A percentile compares a stretch with the other conserved stretches of the same genome.
phyloP scores from a whole-genome alignment of 2,888 invertebrate species.

The Latrodectus hesperus region DNA sequence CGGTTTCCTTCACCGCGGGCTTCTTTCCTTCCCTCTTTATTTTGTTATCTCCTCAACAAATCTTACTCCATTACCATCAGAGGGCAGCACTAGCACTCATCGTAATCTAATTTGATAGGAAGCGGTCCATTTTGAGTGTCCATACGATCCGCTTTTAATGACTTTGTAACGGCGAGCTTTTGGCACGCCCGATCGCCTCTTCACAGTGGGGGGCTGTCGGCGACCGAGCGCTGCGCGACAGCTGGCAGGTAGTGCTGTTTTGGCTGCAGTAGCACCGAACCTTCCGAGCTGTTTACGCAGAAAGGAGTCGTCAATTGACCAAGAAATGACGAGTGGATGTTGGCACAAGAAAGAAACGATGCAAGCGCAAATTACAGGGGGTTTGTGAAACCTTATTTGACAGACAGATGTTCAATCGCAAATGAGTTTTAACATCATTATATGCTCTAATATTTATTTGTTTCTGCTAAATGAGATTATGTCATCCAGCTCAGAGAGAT shows the following conservation, averaged over 20 bases:
- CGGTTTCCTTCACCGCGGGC: too few species aligned
- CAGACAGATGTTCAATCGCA: too few species aligned
- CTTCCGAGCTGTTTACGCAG: not conserved
- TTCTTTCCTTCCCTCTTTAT: too few species aligned
- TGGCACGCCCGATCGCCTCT: constrained; percentile 21
- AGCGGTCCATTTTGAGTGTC: not conserved
- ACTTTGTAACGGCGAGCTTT: not conserved
- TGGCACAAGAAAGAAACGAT: too few species aligned
- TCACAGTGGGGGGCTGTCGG: not conserved
- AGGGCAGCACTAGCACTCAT: constrained; percentile 53
- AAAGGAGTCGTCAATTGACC: constrained; percentile 38
- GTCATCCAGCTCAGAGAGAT: too few species aligned
- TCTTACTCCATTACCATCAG: constrained; percentile 1
- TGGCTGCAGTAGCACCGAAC: constrained; percentile 5
- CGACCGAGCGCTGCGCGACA: constrained; percentile 15
- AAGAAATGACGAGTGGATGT: constrained; percentile 31
- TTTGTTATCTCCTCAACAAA: not conserved
- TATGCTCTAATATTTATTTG: too few species aligned
- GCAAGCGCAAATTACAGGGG: too few species aligned
- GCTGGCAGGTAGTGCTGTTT: constrained; percentile 32
- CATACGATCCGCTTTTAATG: not conserved
- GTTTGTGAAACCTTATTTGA: too few species aligned
- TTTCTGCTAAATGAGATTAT: too few species aligned
- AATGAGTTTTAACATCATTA: too few species aligned
- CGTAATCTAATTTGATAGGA: not conserved